Base-by-base conservation (phyloP, 2,888 invertebrate species). In the Camponotus fellah region DNA sequence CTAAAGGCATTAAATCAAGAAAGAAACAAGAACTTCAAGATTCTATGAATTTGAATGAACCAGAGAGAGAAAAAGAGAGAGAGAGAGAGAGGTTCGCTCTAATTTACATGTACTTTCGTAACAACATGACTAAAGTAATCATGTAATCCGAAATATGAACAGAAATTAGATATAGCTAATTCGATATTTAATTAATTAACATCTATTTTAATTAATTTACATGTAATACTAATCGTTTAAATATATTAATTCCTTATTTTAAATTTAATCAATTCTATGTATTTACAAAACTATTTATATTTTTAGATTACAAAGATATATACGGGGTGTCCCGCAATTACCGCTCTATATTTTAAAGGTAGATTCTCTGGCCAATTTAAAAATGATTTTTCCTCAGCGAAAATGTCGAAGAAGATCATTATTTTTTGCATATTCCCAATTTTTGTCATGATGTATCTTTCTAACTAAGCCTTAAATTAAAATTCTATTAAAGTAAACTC, bases 81-180 rank as follows among this genome's bases (percentile, higher is more conserved):
- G 26, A 26, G 26, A 2, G 2, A 26, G 26, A 26, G 26, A 26
- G 40, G 40, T 76, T 76, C 53, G n/a, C 26, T 26, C 26, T 56
- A 66, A 49, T 65, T 65, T 10, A 3, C 14, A 49, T 37, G 49
- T 49, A 65, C 53, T 76, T 72, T 65, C 26, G 10, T 49, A 76
- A 76, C 37, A 46, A 34, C 0, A 10, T 14, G 14, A 17, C 34
- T 32, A 49, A 75, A 49, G 12, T 26, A 17, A 1, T 37, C 53
- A 43, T 10, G 46, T 37, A 37, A 76, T 3, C 3, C 17, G 53
- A 65, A 21, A 64, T 34, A 49, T 34, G 49, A 37, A 65, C 53
- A 14, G 14, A n/a, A 53, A 65, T 76, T n/a, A 46, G 5, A 14
- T 37, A 10, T 9, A 37, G 4, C 26, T 37, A 46, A 49, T 37